Evolutionary conservation across 2,888 invertebrate species (phyloP).

Genomic region (Lissocephala sabroskyi): DNA sequence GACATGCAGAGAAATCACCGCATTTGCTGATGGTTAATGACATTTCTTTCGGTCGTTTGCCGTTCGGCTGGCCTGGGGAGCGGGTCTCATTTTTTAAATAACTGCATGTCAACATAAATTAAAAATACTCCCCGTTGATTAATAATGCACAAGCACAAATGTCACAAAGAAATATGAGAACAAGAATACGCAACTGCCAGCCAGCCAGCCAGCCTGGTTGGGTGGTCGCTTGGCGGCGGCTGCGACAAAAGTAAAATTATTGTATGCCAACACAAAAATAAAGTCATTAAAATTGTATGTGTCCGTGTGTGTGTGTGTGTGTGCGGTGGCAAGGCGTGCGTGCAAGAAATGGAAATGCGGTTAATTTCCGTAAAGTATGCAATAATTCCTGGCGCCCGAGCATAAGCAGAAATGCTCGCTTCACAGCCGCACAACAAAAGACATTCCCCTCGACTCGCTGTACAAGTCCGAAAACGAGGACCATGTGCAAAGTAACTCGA

Average conservation of each 20-base stretch:
- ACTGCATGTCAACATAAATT: slow-evolving; percentile 62
- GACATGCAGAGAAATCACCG: too few relatives aligned
- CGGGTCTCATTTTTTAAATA: slow-evolving; percentile 52
- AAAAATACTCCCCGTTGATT: slow-evolving; percentile 55
- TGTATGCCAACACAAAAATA: slow-evolving; percentile 46
- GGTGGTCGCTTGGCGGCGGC: slow-evolving; percentile 7
- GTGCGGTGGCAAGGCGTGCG: slow-evolving; percentile 34
- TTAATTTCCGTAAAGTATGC: slow-evolving; percentile 70
- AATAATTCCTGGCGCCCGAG: slow-evolving; percentile 63
- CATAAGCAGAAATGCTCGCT: slow-evolving; percentile 27
- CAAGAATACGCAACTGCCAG: slow-evolving; percentile 11
- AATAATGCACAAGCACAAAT: slow-evolving; percentile 52
- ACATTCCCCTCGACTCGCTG: too few relatives aligned
- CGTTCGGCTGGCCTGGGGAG: too few relatives aligned
- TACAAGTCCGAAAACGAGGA: too few relatives aligned
- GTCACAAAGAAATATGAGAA: slow-evolving; percentile 51
- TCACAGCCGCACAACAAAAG: slow-evolving; percentile 1
- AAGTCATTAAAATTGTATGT: slow-evolving; percentile 56
- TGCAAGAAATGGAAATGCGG: slow-evolving; percentile 67
- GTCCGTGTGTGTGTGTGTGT: background rate
- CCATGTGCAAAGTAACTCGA: slow-evolving; percentile 42
- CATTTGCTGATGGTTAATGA: too few relatives aligned
- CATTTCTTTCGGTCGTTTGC: too few relatives aligned
- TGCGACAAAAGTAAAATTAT: slow-evolving; percentile 21
- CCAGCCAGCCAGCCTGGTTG: slow-evolving; percentile 3